Conservation (phyloP, 2,797 vertebrate species). For the Coreius guichenoti region DNA sequence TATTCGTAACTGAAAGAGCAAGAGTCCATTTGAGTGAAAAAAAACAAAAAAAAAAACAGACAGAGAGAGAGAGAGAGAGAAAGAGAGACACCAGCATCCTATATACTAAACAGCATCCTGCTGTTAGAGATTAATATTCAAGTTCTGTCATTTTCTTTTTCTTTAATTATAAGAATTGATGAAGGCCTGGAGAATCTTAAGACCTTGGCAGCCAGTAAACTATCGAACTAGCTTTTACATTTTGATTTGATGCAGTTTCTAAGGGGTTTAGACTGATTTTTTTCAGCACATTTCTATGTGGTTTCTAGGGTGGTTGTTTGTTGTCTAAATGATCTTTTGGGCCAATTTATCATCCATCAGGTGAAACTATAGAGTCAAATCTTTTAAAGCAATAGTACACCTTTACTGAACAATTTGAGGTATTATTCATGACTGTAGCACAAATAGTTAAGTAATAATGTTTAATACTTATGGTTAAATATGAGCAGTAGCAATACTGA, state of each 20-base stretch:
- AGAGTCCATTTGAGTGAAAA: background rate
- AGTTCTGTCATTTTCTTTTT: slow-evolving; percentile 23
- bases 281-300: background rate
- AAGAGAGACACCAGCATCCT: background rate
- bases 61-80: background rate
- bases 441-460: background rate
- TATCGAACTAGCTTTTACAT: background rate
- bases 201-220: background rate
- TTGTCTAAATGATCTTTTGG: background rate
- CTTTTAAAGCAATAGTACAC: background rate
- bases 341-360: background rate
- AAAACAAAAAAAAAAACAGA: background rate
- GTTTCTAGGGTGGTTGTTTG: background rate
- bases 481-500: background rate
- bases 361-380: background rate
- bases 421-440: background rate
- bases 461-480: background rate
- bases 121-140: slow-evolving; percentile 28
- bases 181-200: background rate
- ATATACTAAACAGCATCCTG: no score
- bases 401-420: background rate
- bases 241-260: background rate
- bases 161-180: slow-evolving; percentile 9
- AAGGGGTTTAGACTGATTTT: background rate
- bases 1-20: background rate